phyloP scores from a whole-genome alignment of 2,888 invertebrate genomes.

The Pandemis heparana region DNA sequence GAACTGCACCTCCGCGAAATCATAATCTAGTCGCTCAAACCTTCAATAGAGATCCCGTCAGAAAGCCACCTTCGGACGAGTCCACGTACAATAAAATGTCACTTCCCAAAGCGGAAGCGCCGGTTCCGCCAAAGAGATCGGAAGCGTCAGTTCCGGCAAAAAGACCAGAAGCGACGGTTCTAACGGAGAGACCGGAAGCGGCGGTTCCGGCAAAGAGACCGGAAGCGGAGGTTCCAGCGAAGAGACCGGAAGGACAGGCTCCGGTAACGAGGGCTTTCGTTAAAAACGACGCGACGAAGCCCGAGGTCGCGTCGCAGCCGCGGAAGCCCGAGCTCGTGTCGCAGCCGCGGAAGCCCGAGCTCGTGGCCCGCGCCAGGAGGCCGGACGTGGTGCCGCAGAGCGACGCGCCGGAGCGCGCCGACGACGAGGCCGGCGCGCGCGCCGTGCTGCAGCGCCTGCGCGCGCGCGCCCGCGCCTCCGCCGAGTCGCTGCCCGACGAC shows the following conservation, averaged over 20 bases:
- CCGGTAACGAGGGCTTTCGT: not conserved
- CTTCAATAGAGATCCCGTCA: constrained; percentile 42
- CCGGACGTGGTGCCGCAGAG: constrained; percentile 1
- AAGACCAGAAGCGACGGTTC: not conserved
- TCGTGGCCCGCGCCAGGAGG: not conserved
- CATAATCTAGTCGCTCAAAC: constrained; percentile 50
- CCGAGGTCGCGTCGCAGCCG: not conserved
- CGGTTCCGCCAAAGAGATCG: not conserved
- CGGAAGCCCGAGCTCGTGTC: not conserved
- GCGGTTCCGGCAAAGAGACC: not conserved
- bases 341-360: not conserved
- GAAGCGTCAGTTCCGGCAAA: not conserved
- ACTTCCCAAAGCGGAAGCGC: not conserved
- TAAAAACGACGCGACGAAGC: not conserved
- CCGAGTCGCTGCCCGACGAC: constrained; percentile 44
- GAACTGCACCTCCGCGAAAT: constrained; percentile 20
- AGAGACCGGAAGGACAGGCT: not conserved
- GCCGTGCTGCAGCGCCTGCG: not conserved
- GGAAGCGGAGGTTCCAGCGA: not conserved
- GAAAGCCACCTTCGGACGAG: not conserved
- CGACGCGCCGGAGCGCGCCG: not conserved
- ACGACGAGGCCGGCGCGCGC: not conserved
- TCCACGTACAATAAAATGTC: not conserved
- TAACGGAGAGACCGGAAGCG: not conserved
- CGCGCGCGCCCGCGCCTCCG: constrained; percentile 3